Evolutionary conservation across 2,888 invertebrate species (phyloP).

Genomic region (Globia sparganii): DNA sequence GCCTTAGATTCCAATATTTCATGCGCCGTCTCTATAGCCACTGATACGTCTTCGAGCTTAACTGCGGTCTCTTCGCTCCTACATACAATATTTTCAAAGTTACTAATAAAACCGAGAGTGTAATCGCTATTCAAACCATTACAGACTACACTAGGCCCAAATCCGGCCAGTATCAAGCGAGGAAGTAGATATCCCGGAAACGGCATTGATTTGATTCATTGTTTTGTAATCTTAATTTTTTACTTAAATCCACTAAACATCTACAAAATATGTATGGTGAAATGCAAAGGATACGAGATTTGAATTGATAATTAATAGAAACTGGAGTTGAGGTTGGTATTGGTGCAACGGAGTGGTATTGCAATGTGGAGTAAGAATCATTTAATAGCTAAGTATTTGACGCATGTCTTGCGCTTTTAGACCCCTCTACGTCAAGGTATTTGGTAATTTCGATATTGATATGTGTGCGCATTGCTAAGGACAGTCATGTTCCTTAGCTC

Average conservation of each 20-base stretch:
- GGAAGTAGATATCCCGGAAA: constrained; percentile 78
- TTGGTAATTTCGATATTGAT: constrained; percentile 10
- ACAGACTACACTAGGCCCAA: constrained; percentile 4
- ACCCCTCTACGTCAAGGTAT: constrained; percentile 4
- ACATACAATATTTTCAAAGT: no score
- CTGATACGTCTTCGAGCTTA: not conserved
- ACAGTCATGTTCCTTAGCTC: not conserved
- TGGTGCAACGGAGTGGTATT: constrained; percentile 41
- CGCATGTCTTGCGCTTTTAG: constrained; percentile 16
- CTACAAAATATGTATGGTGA: constrained; percentile 45
- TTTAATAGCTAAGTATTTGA: constrained; percentile 34
- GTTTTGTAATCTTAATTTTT: constrained; percentile 68
- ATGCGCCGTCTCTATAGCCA: no score
- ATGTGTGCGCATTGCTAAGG: not conserved
- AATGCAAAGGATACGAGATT: constrained; percentile 57
- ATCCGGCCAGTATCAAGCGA: constrained; percentile 46
- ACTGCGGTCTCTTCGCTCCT: not conserved
- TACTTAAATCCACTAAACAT: constrained; percentile 31
- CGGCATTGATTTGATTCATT: constrained; percentile 71
- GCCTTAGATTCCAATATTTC: no score
- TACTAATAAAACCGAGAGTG: not conserved
- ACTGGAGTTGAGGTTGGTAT: constrained; percentile 37
- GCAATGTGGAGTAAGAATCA: constrained; percentile 53
- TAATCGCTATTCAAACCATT: constrained; percentile 39
- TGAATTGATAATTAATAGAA: constrained; percentile 62